Evolutionary conservation across 2,113 vertebrate genomes (phyloP).

Genomic region (Ammodytes dubius): DNA sequence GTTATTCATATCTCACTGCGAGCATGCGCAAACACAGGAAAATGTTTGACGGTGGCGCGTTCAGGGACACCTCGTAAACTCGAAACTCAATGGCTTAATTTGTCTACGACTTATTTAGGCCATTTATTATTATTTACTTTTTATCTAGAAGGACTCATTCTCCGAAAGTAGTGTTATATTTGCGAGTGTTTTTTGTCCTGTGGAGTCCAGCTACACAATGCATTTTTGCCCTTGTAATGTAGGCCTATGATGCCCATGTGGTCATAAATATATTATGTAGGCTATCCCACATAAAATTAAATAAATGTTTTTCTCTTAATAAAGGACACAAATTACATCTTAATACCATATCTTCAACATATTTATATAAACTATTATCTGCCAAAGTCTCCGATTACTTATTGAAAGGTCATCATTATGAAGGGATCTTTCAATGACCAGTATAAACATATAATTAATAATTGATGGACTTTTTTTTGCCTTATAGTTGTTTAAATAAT

Average conservation of each 20-base stretch:
- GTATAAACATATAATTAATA: too few relatives aligned
- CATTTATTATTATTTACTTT: neutral
- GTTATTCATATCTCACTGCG: constrained; percentile 50
- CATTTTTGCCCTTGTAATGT: too few relatives aligned
- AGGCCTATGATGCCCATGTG: neutral
- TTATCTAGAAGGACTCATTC: neutral
- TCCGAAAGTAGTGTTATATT: neutral
- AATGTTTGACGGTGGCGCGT: constrained; percentile 34
- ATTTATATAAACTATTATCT: too few relatives aligned
- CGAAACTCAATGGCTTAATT: neutral
- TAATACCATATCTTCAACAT: too few relatives aligned
- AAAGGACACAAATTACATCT: neutral
- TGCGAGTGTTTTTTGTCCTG: neutral
- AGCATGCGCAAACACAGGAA: constrained; percentile 70
- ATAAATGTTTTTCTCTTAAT: neutral
- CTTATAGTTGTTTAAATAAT: neutral
- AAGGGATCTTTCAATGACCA: too few relatives aligned
- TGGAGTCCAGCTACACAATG: neutral
- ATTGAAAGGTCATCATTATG: too few relatives aligned
- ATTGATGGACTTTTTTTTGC: neutral
- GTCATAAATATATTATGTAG: neutral
- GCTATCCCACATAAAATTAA: neutral
- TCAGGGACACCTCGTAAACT: constrained; percentile 62
- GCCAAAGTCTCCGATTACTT: too few relatives aligned
- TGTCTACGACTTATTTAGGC: neutral